Evolutionary conservation across 2,888 invertebrate species (phyloP).

Genomic region (Sialis fuliginosa): DNA sequence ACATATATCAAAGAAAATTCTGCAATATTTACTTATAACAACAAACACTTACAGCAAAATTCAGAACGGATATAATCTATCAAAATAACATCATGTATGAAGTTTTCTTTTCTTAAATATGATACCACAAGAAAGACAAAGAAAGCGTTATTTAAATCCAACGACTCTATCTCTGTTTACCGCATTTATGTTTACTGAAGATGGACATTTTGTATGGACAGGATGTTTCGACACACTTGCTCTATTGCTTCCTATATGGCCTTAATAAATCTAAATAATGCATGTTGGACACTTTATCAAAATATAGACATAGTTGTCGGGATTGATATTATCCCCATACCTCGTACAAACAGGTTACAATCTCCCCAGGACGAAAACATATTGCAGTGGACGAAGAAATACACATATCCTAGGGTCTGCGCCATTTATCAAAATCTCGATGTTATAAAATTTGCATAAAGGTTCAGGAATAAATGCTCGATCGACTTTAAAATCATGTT

Average conservation of each 20-base stretch:
- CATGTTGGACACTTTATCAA: slow-evolving; percentile 12
- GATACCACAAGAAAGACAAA: too few relatives aligned
- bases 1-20: too few relatives aligned
- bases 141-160: too few relatives aligned
- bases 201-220: neutral
- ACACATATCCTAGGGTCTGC: too few relatives aligned
- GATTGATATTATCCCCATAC: neutral
- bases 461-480: too few relatives aligned
- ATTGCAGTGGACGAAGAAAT: too few relatives aligned
- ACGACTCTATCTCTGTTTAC: neutral
- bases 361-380: too few relatives aligned
- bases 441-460: too few relatives aligned
- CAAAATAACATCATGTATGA: neutral
- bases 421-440: too few relatives aligned
- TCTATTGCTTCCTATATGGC: slow-evolving; percentile 22
- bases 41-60: neutral
- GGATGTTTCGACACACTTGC: neutral
- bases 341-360: too few relatives aligned
- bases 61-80: neutral
- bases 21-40: neutral
- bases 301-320: slow-evolving; percentile 1
- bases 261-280: slow-evolving; percentile 26
- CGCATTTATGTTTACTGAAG: neutral
- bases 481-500: too few relatives aligned
- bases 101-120: neutral